phyloP scores from a whole-genome alignment of 2,797 vertebrate genomes.

The Morelia viridis region DNA sequence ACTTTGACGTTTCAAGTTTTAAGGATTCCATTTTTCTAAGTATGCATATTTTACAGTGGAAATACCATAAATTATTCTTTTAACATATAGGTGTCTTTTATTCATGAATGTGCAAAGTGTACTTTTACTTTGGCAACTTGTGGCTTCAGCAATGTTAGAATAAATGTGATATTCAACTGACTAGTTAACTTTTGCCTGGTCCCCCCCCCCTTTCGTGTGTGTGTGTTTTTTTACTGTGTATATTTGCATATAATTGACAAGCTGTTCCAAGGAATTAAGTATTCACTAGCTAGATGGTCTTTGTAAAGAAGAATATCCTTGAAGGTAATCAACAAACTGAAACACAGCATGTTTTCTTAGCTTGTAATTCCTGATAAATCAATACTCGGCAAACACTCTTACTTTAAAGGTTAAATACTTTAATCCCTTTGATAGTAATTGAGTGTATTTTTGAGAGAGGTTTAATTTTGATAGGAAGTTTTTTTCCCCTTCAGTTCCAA shows the following conservation, averaged over 20 bases:
- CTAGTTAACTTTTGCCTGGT: slow-evolving; percentile 14
- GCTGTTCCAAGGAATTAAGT: slow-evolving; percentile 32
- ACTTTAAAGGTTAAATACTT: slow-evolving; percentile 53
- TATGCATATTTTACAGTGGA: neutral
- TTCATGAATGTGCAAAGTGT: slow-evolving; percentile 16
- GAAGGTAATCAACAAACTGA: slow-evolving; percentile 42
- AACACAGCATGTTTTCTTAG: slow-evolving; percentile 29
- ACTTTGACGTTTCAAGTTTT: neutral
- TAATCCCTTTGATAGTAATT: slow-evolving; percentile 44
- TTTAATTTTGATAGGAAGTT: slow-evolving; percentile 38
- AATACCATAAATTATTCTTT: neutral
- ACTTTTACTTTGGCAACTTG: neutral
- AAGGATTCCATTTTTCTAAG: neutral
- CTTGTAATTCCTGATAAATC: slow-evolving; percentile 53
- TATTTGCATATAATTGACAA: slow-evolving; percentile 43
- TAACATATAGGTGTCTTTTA: slow-evolving; percentile 1
- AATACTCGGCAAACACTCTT: slow-evolving; percentile 49
- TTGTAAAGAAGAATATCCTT: slow-evolving; percentile 50
- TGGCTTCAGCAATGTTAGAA: neutral
- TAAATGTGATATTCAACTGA: slow-evolving; percentile 1
- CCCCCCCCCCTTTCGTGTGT: neutral
- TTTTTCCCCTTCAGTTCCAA: neutral
- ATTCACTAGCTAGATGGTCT: slow-evolving; percentile 29
- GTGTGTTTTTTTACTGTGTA: neutral
- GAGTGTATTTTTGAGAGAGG: slow-evolving; percentile 38